Evolutionary conservation across 2,113 vertebrate species (phyloP).

Genomic region (Mionectes macconnelli): DNA sequence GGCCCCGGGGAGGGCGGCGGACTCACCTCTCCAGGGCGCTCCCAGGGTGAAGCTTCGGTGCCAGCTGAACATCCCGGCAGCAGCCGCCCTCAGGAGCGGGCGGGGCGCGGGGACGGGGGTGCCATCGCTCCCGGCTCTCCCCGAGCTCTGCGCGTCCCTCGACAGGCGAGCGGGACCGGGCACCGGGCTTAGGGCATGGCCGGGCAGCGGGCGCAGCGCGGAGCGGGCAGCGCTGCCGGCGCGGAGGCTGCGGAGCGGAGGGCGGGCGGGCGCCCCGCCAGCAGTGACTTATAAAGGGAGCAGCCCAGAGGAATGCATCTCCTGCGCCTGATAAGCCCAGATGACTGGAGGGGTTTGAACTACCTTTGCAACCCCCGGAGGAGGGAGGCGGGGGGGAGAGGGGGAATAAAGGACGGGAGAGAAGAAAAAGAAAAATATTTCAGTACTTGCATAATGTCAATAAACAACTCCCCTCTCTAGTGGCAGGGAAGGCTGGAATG

Average conservation of each 20-base stretch:
- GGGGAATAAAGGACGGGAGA: background rate
- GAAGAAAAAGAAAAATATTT: slow-evolving; percentile 39
- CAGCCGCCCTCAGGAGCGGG: background rate
- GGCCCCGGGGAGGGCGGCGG: background rate
- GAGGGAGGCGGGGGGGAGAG: background rate
- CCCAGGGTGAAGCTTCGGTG: slow-evolving; percentile 76
- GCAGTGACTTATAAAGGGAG: slow-evolving; percentile 68
- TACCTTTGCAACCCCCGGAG: slow-evolving; percentile 39
- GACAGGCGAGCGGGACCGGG: background rate
- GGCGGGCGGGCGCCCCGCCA: slow-evolving; percentile 47
- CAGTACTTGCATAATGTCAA: slow-evolving; percentile 51
- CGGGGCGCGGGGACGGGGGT: background rate
- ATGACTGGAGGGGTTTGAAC: slow-evolving; percentile 54
- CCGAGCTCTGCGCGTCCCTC: background rate
- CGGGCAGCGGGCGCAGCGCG: background rate
- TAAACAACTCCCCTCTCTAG: slow-evolving; percentile 19
- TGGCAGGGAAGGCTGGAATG: slow-evolving; percentile 30
- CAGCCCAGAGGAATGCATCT: slow-evolving; percentile 74
- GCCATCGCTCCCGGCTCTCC: background rate
- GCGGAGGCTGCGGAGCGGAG: background rate
- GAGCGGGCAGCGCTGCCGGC: background rate
- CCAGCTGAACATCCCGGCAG: slow-evolving; percentile 76
- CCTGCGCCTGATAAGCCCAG: slow-evolving; percentile 62
- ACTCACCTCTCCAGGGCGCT: slow-evolving; percentile 81
- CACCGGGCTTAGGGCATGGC: background rate